Evolutionary conservation across 2,797 vertebrate species (phyloP), one percentile per base, ranked within the genome.

Genomic region (Jordanella pulchra): DNA sequence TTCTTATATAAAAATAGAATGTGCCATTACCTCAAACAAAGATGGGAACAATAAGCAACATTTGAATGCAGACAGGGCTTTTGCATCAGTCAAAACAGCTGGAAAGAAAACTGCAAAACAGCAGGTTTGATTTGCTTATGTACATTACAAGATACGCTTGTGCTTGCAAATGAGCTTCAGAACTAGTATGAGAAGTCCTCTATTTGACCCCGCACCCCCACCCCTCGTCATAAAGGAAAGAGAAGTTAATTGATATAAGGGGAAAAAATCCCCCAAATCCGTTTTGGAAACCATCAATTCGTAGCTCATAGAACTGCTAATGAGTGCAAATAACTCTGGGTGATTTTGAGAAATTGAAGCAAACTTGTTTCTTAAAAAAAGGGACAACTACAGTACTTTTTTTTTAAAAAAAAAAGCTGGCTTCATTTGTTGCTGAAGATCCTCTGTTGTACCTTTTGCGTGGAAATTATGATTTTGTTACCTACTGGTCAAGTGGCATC

Each of bases 401-500:
- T 23, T 11, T n/a, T n/a, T n/a, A n/a, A n/a, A n/a, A 39, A 39
- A 1, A 42, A 42, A 42, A 42, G 4, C n/a, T 42, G 4, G 58
- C 58, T 14, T n/a, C 21, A 61, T 61, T 61, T 60, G 30, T 60
- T 21, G 56, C 56, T 35, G 18, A 60, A 60, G 55, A 58, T 32
- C 11, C 27, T 28, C 55, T 30, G 18, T 28, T 10, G 55, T 18
- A 3, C 5, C 30, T 58, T 58, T 30, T 21, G 55, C 18, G 32
- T 60, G 58, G 17, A 60, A 35, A 35, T 63, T 63, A 12, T 39
- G 5, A 63, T 63, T 63, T 63, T 39, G 60, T 39, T 25, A 42
- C 60, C 60, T 15, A 23, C 23, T 63, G 30, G 21, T 60, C 35
- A 23, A 11, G 58, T 60, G 32, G 60, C 23, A 15, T 39, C 11